phyloP scores from a whole-genome alignment of 2,113 vertebrate species.

The Chaetodon auriga region DNA sequence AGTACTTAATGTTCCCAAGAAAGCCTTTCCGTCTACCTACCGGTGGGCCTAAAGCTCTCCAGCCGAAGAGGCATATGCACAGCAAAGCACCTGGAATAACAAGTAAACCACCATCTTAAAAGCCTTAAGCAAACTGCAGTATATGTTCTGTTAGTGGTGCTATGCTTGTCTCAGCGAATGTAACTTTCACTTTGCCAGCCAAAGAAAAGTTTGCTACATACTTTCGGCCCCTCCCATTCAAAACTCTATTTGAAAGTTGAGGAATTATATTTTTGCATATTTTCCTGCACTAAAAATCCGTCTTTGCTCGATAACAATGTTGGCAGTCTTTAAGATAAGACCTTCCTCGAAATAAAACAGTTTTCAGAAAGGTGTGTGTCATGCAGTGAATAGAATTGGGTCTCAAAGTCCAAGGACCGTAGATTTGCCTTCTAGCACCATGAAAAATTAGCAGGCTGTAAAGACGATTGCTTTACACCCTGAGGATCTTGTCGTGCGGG shows the following conservation, averaged over 20 bases:
- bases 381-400: not conserved
- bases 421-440: conserved; percentile 1
- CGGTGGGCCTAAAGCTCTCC: conserved; percentile 25
- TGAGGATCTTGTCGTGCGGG: not conserved
- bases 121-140: conserved; percentile 38
- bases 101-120: conserved; percentile 40
- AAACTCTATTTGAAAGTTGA: conserved; percentile 47
- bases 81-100: conserved; percentile 26
- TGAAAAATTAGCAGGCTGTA: not conserved
- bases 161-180: conserved; percentile 67
- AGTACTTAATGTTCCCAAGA: conserved; percentile 36
- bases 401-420: conserved; percentile 24
- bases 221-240: conserved; percentile 17
- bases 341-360: conserved; percentile 9
- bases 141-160: conserved; percentile 45
- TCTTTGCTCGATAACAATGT: conserved; percentile 42
- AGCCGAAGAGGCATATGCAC: not conserved
- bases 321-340: conserved; percentile 43
- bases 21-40: conserved; percentile 8
- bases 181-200: conserved; percentile 36
- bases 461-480: not conserved
- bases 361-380: conserved; percentile 34
- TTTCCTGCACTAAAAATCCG: conserved; percentile 26
- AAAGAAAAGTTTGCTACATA: conserved; percentile 28
- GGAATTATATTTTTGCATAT: conserved; percentile 57